Conservation (phyloP, 2,797 vertebrate species). For the Malurus leucopterus region DNA sequence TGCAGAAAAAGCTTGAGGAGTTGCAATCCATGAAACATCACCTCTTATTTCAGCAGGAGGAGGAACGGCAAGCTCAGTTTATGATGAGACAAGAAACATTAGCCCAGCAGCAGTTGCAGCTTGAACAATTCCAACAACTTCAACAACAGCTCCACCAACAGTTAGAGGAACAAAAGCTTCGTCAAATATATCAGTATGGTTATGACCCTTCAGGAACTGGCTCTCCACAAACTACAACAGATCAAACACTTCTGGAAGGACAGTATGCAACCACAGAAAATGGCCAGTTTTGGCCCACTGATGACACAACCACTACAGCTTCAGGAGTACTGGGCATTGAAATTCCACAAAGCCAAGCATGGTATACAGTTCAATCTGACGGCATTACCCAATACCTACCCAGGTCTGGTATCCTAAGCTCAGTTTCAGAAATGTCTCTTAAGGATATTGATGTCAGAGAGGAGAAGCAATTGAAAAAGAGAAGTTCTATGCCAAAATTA, state of each 20-base stretch:
- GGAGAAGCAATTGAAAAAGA: slow-evolving; percentile 80
- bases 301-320: slow-evolving; percentile 80
- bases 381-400: slow-evolving; percentile 76
- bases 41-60: slow-evolving; percentile 93
- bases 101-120: slow-evolving; percentile 90
- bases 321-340: slow-evolving; percentile 75
- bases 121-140: slow-evolving; percentile 95
- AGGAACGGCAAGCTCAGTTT: slow-evolving; percentile 94
- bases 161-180: slow-evolving; percentile 92
- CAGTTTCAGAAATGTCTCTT: slow-evolving; percentile 79
- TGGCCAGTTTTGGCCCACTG: slow-evolving; percentile 89
- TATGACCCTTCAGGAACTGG: slow-evolving; percentile 74
- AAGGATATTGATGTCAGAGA: slow-evolving; percentile 81
- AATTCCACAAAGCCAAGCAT: slow-evolving; percentile 75
- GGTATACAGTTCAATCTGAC: slow-evolving; percentile 80
- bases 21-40: slow-evolving; percentile 96
- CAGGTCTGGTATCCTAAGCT: slow-evolving; percentile 72
- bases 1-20: slow-evolving; percentile 96
- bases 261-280: slow-evolving; percentile 86
- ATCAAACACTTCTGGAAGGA: slow-evolving; percentile 83
- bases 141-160: slow-evolving; percentile 95
- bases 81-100: slow-evolving; percentile 96
- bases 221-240: slow-evolving; percentile 78
- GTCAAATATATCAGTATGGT: slow-evolving; percentile 91
- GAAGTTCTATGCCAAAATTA: slow-evolving; percentile 75